Evolutionary conservation across 2,797 vertebrate genomes (phyloP).

Genomic region (Cryptoblepharus egeriae): DNA sequence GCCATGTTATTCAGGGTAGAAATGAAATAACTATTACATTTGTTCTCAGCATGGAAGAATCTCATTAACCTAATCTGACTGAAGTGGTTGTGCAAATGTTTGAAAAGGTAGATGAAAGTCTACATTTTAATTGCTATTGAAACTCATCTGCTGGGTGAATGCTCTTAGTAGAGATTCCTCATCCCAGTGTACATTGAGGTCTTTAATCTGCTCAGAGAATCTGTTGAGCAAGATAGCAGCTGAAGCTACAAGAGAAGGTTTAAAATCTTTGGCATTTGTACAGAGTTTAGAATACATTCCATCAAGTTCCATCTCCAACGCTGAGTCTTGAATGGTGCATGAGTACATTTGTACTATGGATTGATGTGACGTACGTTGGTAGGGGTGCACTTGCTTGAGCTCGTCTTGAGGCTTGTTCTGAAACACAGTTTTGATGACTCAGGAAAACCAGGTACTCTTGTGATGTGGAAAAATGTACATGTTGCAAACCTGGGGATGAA

Average conservation of each 20-base stretch:
- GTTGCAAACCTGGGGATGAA: slow-evolving; percentile 51
- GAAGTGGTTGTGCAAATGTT: background rate
- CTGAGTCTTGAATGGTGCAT: background rate
- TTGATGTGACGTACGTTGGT: slow-evolving; percentile 26
- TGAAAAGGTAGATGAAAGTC: background rate
- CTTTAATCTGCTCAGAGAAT: background rate
- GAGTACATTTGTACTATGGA: slow-evolving; percentile 28
- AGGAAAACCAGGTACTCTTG: slow-evolving; percentile 55
- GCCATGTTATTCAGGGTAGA: background rate
- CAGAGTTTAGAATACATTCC: background rate
- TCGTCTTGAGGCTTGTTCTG: slow-evolving; percentile 28
- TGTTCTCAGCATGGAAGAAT: background rate
- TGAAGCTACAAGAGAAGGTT: slow-evolving; percentile 18
- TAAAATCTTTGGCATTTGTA: background rate
- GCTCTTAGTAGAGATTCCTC: background rate
- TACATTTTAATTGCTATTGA: background rate
- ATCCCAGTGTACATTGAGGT: background rate
- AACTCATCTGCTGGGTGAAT: background rate
- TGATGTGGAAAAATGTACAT: slow-evolving; percentile 50
- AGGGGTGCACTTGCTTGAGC: slow-evolving; percentile 20
- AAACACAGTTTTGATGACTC: slow-evolving; percentile 52
- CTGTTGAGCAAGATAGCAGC: accelerated
- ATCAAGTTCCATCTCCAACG: slow-evolving; percentile 25
- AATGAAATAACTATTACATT: background rate
- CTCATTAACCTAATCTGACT: background rate